phyloP scores from a whole-genome alignment of 2,888 invertebrate species.

The Andrena dorsata region DNA sequence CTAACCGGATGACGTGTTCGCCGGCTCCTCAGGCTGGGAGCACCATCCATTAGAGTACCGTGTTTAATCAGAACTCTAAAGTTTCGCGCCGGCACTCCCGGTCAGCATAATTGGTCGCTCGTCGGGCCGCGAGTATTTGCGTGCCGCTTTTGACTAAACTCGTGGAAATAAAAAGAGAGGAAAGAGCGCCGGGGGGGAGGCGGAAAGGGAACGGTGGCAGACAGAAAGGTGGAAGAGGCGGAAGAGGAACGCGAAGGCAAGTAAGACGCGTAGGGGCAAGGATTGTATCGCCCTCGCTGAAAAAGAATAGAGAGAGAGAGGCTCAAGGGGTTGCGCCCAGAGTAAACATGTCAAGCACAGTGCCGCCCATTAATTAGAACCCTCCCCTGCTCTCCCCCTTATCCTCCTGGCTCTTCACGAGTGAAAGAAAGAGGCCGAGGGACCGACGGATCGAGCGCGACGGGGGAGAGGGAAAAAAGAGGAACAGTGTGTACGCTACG shows the following conservation, averaged over 20 bases:
- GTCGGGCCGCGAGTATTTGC: constrained; percentile 77
- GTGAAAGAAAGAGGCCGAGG: constrained; percentile 63
- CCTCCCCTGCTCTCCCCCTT: constrained; percentile 68
- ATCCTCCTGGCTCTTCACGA: constrained; percentile 61
- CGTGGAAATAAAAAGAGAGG: constrained; percentile 68
- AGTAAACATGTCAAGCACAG: constrained; percentile 85
- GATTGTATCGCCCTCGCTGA: constrained; percentile 74
- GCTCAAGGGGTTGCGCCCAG: constrained; percentile 82
- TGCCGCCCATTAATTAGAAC: constrained; percentile 84
- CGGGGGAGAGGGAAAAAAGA: constrained; percentile 33
- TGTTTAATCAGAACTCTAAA: constrained; percentile 85
- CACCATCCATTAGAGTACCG: constrained; percentile 82
- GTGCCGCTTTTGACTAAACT: constrained; percentile 79
- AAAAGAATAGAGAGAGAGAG: constrained; percentile 73
- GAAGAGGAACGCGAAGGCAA: constrained; percentile 41
- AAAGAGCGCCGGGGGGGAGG: not conserved
- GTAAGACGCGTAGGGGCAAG: constrained; percentile 63
- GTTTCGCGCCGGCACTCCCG: constrained; percentile 74
- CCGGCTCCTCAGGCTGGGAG: constrained; percentile 71
- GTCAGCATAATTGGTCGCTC: constrained; percentile 73
- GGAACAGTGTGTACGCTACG: constrained; percentile 19
- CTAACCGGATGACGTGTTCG: constrained; percentile 68
- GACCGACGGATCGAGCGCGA: constrained; percentile 27
- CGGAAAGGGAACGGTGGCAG: not conserved
- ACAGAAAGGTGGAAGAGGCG: constrained; percentile 16